Evolutionary conservation across 2,113 vertebrate genomes (phyloP).

Genomic region (Acanthisitta chloris): DNA sequence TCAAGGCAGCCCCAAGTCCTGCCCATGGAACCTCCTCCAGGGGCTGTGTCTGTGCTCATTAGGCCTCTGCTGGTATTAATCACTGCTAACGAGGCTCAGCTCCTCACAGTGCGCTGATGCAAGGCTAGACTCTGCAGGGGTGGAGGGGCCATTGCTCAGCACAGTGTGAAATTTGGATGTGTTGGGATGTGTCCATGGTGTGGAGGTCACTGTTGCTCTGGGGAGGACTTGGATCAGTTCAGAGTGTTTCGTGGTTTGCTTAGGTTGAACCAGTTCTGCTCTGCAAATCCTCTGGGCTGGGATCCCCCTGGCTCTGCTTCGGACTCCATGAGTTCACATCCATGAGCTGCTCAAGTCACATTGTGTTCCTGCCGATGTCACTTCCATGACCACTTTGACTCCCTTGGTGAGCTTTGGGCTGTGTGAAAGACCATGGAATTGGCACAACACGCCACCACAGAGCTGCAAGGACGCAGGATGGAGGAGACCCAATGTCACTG

Average conservation of each 20-base stretch:
- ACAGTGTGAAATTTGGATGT: accelerated
- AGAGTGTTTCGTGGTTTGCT: accelerated
- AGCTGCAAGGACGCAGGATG: accelerated
- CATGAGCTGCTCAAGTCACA: accelerated
- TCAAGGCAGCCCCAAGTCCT: background rate
- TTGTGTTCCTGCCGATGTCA: accelerated
- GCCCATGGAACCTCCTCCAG: accelerated
- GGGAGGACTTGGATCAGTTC: background rate
- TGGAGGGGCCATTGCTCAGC: background rate
- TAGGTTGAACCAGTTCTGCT: accelerated
- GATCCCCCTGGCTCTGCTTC: background rate
- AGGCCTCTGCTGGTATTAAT: background rate
- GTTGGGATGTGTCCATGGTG: background rate
- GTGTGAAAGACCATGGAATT: accelerated
- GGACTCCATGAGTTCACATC: accelerated
- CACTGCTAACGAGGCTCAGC: accelerated
- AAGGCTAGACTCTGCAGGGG: no score
- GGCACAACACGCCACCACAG: accelerated
- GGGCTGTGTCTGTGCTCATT: accelerated
- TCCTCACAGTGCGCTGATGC: no score
- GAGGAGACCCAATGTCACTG: accelerated
- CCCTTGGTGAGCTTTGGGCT: accelerated
- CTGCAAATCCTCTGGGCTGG: accelerated
- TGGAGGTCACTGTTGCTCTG: accelerated
- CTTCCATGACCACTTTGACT: accelerated